These are phyloP conservation scores for Drosophila nebulosa DNA, from an alignment of 1,140 invertebrate genomes.

Conservation along the genomic window DNA sequence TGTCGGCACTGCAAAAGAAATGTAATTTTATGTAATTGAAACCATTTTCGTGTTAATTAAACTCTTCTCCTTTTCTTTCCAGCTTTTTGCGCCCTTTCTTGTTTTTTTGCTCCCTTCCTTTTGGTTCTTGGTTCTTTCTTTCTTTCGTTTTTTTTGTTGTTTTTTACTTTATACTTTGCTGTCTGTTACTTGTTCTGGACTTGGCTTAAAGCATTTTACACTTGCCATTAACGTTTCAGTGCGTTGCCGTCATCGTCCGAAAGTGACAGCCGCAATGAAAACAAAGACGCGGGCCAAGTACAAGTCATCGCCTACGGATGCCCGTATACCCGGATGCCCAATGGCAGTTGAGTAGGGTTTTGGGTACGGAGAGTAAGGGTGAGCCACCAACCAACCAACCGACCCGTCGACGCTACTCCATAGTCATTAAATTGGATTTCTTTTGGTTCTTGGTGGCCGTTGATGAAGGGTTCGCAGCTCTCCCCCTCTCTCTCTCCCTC, in stretches of 20 bases:
- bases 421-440: constrained; percentile 75
- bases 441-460: constrained; percentile 33
- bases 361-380: constrained; percentile 1
- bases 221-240: constrained; percentile 74
- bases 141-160: background rate
- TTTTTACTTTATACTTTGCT: background rate
- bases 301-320: constrained; percentile 50
- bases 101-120: background rate
- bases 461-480: constrained; percentile 44
- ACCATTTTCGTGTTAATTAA: constrained; percentile 80
- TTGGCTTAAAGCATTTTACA: constrained; percentile 77
- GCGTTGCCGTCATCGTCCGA: constrained; percentile 33
- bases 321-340: constrained; percentile 14
- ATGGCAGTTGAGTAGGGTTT: constrained; percentile 47
- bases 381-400: no score
- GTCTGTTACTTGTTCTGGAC: constrained; percentile 36
- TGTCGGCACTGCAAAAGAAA: constrained; percentile 54
- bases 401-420: constrained; percentile 19
- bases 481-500: no score
- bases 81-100: constrained; percentile 17
- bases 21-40: constrained; percentile 79
- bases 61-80: constrained; percentile 62
- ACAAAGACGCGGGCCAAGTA: constrained; percentile 62
- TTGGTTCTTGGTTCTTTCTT: background rate
- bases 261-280: constrained; percentile 78